Evolutionary conservation across 2,797 vertebrate species (phyloP).

Genomic region (Melanitta fusca): DNA sequence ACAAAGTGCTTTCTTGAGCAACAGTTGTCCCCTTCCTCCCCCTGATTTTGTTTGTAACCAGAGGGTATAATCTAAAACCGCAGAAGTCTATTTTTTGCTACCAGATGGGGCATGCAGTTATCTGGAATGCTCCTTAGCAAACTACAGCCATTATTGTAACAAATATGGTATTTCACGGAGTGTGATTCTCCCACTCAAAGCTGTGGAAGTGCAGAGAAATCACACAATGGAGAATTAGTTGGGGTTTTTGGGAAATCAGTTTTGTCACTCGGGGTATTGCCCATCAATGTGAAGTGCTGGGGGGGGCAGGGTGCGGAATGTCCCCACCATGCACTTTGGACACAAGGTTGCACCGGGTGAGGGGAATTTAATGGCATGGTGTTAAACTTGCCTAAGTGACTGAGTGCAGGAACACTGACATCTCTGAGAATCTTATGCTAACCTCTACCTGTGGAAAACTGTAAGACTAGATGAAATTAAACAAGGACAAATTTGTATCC

Average conservation of each 20-base stretch:
- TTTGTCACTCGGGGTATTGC: background rate
- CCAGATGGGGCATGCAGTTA: background rate
- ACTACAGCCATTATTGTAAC: background rate
- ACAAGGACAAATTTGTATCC: background rate
- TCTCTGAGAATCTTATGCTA: background rate
- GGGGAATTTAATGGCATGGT: background rate
- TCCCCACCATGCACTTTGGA: background rate
- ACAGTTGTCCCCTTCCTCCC: background rate
- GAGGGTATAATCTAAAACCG: background rate
- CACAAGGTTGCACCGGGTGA: background rate
- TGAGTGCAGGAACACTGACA: background rate
- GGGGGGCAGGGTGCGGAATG: accelerated
- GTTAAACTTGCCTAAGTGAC: background rate
- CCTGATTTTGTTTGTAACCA: background rate
- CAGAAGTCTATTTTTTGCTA: background rate
- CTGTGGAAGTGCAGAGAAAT: background rate
- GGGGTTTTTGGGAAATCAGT: background rate
- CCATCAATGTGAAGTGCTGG: accelerated
- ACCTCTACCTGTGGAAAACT: background rate
- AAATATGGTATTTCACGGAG: background rate
- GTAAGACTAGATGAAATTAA: background rate
- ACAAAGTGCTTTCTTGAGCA: background rate
- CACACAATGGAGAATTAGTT: background rate
- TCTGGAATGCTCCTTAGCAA: background rate
- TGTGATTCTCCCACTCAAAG: background rate